These are phyloP conservation scores for Hofmannophila pseudospretella DNA, from an alignment of 2,888 invertebrate species.

Conservation along the genomic window DNA sequence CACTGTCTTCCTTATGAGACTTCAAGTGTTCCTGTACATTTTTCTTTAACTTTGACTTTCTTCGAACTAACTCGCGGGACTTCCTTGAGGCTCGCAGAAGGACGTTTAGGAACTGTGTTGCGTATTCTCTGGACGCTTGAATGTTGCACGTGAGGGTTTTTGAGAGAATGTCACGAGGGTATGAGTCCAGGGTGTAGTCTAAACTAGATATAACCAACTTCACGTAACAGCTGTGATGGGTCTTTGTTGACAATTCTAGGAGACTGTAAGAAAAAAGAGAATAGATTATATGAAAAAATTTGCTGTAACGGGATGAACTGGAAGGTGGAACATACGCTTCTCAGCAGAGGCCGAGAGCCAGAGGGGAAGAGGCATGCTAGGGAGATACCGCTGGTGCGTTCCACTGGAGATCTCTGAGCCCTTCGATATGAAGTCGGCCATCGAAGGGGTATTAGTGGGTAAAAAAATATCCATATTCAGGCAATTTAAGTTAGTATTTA, in stretches of 20 bases:
- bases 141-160: slow-evolving; percentile 78
- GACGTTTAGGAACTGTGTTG: slow-evolving; percentile 93
- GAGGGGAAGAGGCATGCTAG: no score
- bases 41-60: slow-evolving; percentile 61
- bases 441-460: no score
- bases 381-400: no score
- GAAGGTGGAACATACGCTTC: no score
- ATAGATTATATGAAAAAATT: no score
- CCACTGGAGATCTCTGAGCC: no score
- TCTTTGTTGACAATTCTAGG: slow-evolving; percentile 86
- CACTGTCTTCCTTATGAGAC: slow-evolving; percentile 40
- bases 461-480: no score
- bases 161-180: slow-evolving; percentile 81
- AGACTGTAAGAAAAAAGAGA: slow-evolving; percentile 82
- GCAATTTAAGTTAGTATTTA: no score
- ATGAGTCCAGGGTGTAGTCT: slow-evolving; percentile 89
- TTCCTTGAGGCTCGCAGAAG: slow-evolving; percentile 84
- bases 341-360: no score
- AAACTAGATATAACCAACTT: slow-evolving; percentile 95
- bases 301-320: no score
- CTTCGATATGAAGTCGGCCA: no score
- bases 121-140: slow-evolving; percentile 84
- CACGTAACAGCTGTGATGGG: slow-evolving; percentile 94
- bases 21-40: slow-evolving; percentile 48
- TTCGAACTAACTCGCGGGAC: slow-evolving; percentile 58